Evolutionary conservation across 2,113 vertebrate species (phyloP).

Genomic region (Ahaetulla prasina): DNA sequence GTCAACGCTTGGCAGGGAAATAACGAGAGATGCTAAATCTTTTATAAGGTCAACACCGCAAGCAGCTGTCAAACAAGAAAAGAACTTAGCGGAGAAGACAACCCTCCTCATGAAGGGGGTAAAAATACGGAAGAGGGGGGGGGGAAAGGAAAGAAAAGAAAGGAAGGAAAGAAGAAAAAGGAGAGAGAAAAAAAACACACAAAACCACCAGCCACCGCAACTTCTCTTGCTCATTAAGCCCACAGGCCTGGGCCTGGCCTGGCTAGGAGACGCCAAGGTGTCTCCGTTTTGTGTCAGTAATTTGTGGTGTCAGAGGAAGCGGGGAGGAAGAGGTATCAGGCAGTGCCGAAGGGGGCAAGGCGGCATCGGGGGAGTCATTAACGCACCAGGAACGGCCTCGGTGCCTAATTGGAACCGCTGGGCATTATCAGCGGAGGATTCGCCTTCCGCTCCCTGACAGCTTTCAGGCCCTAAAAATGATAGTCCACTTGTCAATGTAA

Average conservation of each 20-base stretch:
- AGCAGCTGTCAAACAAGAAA: slow-evolving; percentile 99
- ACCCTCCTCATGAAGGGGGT: slow-evolving; percentile 11
- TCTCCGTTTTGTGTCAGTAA: slow-evolving; percentile 98
- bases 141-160: neutral
- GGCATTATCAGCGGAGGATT: slow-evolving; percentile 99
- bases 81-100: slow-evolving; percentile 94
- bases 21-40: slow-evolving; percentile 99
- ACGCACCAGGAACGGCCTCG: slow-evolving; percentile 85
- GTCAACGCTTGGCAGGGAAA: slow-evolving; percentile 94
- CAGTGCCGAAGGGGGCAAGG: slow-evolving; percentile 74
- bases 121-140: neutral
- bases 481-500: slow-evolving; percentile 99
- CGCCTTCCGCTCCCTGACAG: slow-evolving; percentile 96
- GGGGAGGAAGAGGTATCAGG: slow-evolving; percentile 63
- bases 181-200: slow-evolving; percentile 49
- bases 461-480: slow-evolving; percentile 95
- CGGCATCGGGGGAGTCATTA: slow-evolving; percentile 88
- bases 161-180: neutral
- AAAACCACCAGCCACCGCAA: too few species aligned
- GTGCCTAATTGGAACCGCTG: slow-evolving; percentile 99
- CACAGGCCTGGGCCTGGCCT: slow-evolving; percentile 87
- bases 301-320: slow-evolving; percentile 80
- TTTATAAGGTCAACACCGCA: slow-evolving; percentile 99
- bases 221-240: slow-evolving; percentile 94
- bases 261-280: slow-evolving; percentile 76